Evolutionary conservation across 2,888 invertebrate species (phyloP).

Genomic region (Tachina fera): DNA sequence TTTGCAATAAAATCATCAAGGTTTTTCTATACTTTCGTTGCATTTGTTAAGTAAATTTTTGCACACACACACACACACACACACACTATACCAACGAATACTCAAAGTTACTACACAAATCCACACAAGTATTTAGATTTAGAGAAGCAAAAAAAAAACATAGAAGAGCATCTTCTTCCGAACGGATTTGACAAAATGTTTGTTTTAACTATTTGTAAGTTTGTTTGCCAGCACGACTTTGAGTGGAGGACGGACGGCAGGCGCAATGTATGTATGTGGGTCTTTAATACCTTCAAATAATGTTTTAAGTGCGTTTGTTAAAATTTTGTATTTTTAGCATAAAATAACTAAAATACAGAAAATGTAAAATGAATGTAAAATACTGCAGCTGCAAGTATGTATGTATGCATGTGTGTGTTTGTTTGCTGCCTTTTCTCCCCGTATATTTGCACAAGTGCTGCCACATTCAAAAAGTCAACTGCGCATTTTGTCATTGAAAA

Average conservation of each 20-base stretch:
- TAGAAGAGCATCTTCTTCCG: slow-evolving; percentile 47
- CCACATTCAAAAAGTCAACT: slow-evolving; percentile 68
- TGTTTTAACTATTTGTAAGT: slow-evolving; percentile 50
- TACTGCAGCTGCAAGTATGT: not conserved
- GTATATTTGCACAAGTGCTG: slow-evolving; percentile 19
- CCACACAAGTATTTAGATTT: not conserved
- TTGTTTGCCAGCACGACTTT: slow-evolving; percentile 22
- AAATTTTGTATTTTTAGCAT: slow-evolving; percentile 40
- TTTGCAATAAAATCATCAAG: slow-evolving; percentile 54
- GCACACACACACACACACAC: not conserved
- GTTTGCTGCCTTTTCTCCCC: not conserved
- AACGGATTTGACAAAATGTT: slow-evolving; percentile 59
- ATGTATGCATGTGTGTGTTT: slow-evolving; percentile 14
- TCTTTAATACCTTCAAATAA: slow-evolving; percentile 53
- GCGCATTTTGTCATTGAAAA: slow-evolving; percentile 72
- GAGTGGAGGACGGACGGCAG: slow-evolving; percentile 2
- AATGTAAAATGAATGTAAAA: slow-evolving; percentile 19
- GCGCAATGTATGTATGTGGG: slow-evolving; percentile 2
- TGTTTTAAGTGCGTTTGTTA: slow-evolving; percentile 68
- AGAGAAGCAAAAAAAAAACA: slow-evolving; percentile 9
- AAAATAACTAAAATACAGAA: slow-evolving; percentile 9
- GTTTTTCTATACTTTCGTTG: slow-evolving; percentile 43
- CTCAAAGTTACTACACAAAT: not conserved
- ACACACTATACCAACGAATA: not conserved
- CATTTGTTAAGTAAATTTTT: slow-evolving; percentile 17